phyloP scores from a whole-genome alignment of 2,797 vertebrate species.

The Schizopygopsis malacanthus region DNA sequence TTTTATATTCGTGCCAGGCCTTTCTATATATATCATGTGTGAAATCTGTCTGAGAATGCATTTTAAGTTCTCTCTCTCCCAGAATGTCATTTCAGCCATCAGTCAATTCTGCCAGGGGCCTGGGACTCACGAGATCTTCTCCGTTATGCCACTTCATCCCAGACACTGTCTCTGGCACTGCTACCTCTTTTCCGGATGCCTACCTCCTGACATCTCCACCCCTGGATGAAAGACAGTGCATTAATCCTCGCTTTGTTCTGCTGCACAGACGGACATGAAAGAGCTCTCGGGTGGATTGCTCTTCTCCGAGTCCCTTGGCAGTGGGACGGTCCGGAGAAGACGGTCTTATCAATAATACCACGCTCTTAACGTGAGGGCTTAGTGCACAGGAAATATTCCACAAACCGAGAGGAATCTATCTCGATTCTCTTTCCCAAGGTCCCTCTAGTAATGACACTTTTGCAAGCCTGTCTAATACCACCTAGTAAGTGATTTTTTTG shows the following conservation, averaged over 20 bases:
- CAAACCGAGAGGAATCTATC: slow-evolving; percentile 85
- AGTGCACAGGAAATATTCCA: slow-evolving; percentile 83
- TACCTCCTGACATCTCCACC: slow-evolving; percentile 58
- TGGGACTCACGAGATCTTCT: slow-evolving; percentile 53
- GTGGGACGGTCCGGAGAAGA: slow-evolving; percentile 72
- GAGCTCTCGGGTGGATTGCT: slow-evolving; percentile 83
- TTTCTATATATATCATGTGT: neutral
- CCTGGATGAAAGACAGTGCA: slow-evolving; percentile 77
- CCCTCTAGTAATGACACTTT: slow-evolving; percentile 85
- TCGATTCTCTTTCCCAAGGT: slow-evolving; percentile 72
- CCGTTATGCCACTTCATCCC: slow-evolving; percentile 45
- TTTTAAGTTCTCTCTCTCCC: slow-evolving; percentile 61
- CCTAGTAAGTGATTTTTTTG: slow-evolving; percentile 86
- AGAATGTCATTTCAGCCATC: slow-evolving; percentile 66
- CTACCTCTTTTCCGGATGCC: slow-evolving; percentile 56
- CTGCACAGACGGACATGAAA: slow-evolving; percentile 86
- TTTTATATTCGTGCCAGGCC: slow-evolving; percentile 28
- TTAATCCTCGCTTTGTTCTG: slow-evolving; percentile 86
- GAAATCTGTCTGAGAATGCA: slow-evolving; percentile 51
- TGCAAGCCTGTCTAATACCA: slow-evolving; percentile 87
- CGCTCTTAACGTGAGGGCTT: slow-evolving; percentile 82
- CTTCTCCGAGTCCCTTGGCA: slow-evolving; percentile 74
- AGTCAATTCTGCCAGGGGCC: slow-evolving; percentile 64
- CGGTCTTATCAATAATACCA: slow-evolving; percentile 81
- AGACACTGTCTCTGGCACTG: slow-evolving; percentile 24